Evolutionary conservation across 2,113 vertebrate species (phyloP).

Genomic region (Hippocampus comes): DNA sequence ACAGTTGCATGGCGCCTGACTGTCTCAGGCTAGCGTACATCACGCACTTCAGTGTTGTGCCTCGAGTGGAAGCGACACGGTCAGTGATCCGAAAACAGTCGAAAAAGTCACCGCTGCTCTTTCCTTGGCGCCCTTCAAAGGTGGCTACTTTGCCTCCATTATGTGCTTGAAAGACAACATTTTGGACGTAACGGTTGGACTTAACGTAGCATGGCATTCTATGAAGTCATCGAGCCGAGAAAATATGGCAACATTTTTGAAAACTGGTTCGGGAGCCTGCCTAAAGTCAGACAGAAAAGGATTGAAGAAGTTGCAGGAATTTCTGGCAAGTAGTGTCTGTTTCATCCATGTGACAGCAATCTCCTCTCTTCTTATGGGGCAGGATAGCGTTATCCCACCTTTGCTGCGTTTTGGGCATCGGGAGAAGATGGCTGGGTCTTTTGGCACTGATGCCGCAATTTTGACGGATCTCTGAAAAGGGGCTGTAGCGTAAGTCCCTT

Average conservation of each 20-base stretch:
- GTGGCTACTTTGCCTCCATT: not conserved
- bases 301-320: too few relatives aligned
- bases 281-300: too few relatives aligned
- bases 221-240: not conserved
- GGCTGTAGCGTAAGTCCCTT: not conserved
- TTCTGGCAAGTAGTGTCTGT: too few relatives aligned
- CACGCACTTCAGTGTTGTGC: conserved; percentile 67
- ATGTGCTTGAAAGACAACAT: not conserved
- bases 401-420: too few relatives aligned
- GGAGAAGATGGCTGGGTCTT: not conserved
- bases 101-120: conserved; percentile 67
- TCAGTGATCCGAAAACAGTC: conserved; percentile 58
- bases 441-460: not conserved
- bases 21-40: conserved; percentile 40
- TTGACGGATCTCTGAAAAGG: not conserved
- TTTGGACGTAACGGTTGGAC: not conserved
- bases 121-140: conserved; percentile 20
- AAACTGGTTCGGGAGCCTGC: too few relatives aligned
- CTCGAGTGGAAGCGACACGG: conserved; percentile 70
- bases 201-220: not conserved
- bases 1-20: conserved; percentile 51
- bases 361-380: too few relatives aligned
- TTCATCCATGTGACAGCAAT: too few relatives aligned
- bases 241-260: too few relatives aligned
- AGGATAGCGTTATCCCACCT: too few relatives aligned